Evolutionary conservation across 2,113 vertebrate genomes (phyloP), one percentile per base, ranked within the genome.

Genomic region (Leptobrachium ailaonicum): DNA sequence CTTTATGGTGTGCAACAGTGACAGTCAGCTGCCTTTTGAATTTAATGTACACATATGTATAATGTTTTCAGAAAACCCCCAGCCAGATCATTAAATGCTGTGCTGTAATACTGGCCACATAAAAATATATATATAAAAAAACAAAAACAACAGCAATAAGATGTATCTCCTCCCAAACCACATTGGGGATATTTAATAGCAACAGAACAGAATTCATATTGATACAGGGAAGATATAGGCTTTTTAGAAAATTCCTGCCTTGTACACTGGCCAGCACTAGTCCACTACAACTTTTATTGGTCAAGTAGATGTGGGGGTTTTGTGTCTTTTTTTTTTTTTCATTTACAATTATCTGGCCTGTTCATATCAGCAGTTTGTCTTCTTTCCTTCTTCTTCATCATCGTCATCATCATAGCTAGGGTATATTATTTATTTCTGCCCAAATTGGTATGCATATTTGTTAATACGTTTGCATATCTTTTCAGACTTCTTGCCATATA

Each of bases 391-490:
- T 66, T 77, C 83, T 82, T 83, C 66, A 68, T 66, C 66, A 63
- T 44, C 66, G 71, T 66, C 66, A 63, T 44, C 13, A 45, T 71
- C 73, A 68, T 74, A 70, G n/a, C 73, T 56, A 64, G 69, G 20
- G 44, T 58, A 32, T 41, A 2, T 64, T 71, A 45, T 70, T 76
- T 81, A 80, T 63, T 73, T 64, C 66, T 70, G 77, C 63, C 76
- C 63, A 69, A 56, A 75, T 62, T 82, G 76, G 58, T 82, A 79
- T 75, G 79, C 79, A 75, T 82, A 82, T 79, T 82, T 82, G 67
- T 75, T 75, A 63, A 75, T 76, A 74, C 72, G 79, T 79, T 79
- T 79, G 70, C 68, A 83, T 72, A 73, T 72, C 67, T 80, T 73
- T 74, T 77, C 75, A 70, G 71, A 74, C 56, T 74, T 76, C 4